Conservation (phyloP, 1,140 invertebrate species). For the Solenopsis fugax region DNA sequence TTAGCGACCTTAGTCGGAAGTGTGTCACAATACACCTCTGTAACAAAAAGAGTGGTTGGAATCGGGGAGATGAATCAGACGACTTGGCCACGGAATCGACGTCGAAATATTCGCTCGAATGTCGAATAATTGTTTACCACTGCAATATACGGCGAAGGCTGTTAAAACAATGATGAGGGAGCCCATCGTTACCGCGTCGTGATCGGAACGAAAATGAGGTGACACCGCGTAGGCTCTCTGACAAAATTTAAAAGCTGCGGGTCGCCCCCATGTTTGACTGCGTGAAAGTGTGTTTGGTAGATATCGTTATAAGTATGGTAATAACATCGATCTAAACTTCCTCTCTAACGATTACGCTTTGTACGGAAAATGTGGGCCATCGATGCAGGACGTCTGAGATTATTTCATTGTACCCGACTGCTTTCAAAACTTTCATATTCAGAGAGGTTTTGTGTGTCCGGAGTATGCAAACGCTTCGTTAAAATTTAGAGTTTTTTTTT, state of each 20-base stretch:
- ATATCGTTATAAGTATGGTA: slow-evolving; percentile 68
- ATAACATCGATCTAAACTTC: slow-evolving; percentile 49
- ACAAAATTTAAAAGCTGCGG: slow-evolving; percentile 71
- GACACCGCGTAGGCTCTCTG: slow-evolving; percentile 49
- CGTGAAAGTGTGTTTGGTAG: slow-evolving; percentile 71
- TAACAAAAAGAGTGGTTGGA: slow-evolving; percentile 9
- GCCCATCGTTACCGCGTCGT: slow-evolving; percentile 64
- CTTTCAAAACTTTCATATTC: slow-evolving; percentile 46
- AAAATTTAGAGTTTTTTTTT: neutral
- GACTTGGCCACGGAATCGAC: neutral
- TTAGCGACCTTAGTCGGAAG: neutral
- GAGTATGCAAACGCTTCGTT: neutral
- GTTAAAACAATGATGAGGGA: slow-evolving; percentile 40
- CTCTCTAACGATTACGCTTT: slow-evolving; percentile 8
- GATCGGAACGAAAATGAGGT: slow-evolving; percentile 66
- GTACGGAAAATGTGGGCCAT: slow-evolving; percentile 63
- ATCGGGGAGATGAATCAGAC: neutral
- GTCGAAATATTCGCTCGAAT: slow-evolving; percentile 6
- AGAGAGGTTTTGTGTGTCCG: neutral
- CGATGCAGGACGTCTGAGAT: neutral
- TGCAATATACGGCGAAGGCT: slow-evolving; percentile 23
- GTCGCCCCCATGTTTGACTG: slow-evolving; percentile 67
- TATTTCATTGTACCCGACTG: neutral
- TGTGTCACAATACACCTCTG: slow-evolving; percentile 30
- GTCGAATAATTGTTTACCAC: slow-evolving; percentile 60